Conservation (phyloP, 2,888 invertebrate species). For the Heliconius cydno region DNA sequence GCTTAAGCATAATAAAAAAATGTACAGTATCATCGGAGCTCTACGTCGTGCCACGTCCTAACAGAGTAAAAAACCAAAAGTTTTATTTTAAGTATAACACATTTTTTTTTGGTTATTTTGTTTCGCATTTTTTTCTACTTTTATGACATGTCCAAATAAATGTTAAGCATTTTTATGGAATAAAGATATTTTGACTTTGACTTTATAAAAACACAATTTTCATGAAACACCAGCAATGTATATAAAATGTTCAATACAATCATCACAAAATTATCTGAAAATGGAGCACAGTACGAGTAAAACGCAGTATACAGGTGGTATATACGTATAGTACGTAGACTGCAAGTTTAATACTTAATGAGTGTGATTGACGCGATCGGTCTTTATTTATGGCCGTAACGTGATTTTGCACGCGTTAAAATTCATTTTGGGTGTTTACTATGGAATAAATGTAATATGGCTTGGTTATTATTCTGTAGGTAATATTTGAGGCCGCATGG, state of each 20-base stretch:
- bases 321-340: conserved; percentile 43
- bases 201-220: not conserved
- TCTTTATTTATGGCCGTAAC: conserved; percentile 47
- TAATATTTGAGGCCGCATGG: not conserved
- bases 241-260: not conserved
- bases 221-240: conserved; percentile 25
- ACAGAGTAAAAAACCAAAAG: not conserved
- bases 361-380: conserved; percentile 54
- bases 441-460: conserved; percentile 23
- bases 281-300: conserved; percentile 31
- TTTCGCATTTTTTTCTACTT: too few species aligned
- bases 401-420: conserved; percentile 46
- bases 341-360: conserved; percentile 67
- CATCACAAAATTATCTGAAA: conserved; percentile 19
- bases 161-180: too few species aligned
- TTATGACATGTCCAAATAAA: too few species aligned
- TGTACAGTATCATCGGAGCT: too few species aligned
- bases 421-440: conserved; percentile 38
- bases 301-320: conserved; percentile 43
- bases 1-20: not conserved
- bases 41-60: not conserved
- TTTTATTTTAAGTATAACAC: not conserved
- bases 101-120: too few species aligned
- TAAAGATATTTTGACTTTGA: too few species aligned
- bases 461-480: not conserved